Evolutionary conservation across 2,888 invertebrate genomes (phyloP), one percentile per base, ranked within the genome.

Genomic region (Dolichopus griseipennis): DNA sequence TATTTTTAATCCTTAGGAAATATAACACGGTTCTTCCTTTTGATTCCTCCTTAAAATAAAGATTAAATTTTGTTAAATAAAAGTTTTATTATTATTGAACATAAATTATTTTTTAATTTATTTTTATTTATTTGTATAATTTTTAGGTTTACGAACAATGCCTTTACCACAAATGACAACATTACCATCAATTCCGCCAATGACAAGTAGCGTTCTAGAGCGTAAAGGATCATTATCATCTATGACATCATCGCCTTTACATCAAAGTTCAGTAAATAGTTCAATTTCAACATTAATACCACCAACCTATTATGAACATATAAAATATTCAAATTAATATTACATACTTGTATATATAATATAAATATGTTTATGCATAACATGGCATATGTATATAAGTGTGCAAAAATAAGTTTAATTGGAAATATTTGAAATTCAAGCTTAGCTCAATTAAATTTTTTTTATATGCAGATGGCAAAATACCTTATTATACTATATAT

Each of bases 101-200:
- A 27, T n/a, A n/a, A n/a, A n/a, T 27, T 27, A 27, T 27, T 27
- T 27, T 27, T 27, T 27, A 27, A 27, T 27, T 27, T 27, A 27
- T 37, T 37, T 37, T 37, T 37, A 5, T 37, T 12, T 37, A 7
- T 37, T 27, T 27, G 2, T 41, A 8, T n/a, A 20, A 41, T 4
- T 73, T 73, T 64, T 61, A 80, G 80, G 79, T 72, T 73, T 80
- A 63, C 79, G 80, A 66, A 77, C 79, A 68, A 77, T 80, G 76
- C 74, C 78, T 68, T 69, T 78, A 61, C 72, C 75, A 65, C 79
- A 79, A 71, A 78, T 78, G 72, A 68, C 74, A n/a, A 62, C 65
- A 15, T 61, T 72, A 64, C 72, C 75, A 20, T 70, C 74, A n/a
- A 73, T 73, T 43, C 64, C 71, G 43, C 73, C 72, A 61, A 71